These are phyloP conservation scores for Naja naja DNA, from an alignment of 2,113 vertebrate species.

Conservation along the genomic window DNA sequence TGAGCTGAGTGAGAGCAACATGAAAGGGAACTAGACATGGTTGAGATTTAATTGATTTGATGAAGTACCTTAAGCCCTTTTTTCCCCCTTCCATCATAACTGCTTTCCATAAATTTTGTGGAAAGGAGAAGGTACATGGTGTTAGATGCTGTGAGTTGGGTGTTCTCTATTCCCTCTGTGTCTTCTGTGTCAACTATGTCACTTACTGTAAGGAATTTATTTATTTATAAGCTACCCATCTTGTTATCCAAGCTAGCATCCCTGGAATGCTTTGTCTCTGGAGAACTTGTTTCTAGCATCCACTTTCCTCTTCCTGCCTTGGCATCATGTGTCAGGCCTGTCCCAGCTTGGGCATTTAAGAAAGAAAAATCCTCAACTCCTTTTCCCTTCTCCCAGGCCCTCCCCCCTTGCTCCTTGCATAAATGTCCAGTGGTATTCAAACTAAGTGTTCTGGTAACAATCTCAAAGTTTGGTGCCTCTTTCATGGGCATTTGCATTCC, in stretches of 20 bases:
- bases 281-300: background rate
- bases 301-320: background rate
- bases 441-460: too few relatives aligned
- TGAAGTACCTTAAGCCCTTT: background rate
- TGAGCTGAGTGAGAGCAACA: background rate
- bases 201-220: background rate
- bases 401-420: too few relatives aligned
- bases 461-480: too few relatives aligned
- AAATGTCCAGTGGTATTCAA: too few relatives aligned
- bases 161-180: background rate
- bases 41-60: too few relatives aligned
- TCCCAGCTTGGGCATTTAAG: too few relatives aligned
- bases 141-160: background rate
- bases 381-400: too few relatives aligned
- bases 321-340: background rate
- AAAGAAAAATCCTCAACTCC: too few relatives aligned
- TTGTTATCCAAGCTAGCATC: too few relatives aligned
- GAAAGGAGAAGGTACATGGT: background rate
- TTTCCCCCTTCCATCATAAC: background rate
- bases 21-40: background rate
- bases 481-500: too few relatives aligned
- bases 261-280: background rate
- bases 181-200: background rate
- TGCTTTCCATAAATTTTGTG: background rate
- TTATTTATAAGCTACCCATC: too few relatives aligned